phyloP scores from a whole-genome alignment of 2,797 vertebrate species.

The Potorous gilbertii region DNA sequence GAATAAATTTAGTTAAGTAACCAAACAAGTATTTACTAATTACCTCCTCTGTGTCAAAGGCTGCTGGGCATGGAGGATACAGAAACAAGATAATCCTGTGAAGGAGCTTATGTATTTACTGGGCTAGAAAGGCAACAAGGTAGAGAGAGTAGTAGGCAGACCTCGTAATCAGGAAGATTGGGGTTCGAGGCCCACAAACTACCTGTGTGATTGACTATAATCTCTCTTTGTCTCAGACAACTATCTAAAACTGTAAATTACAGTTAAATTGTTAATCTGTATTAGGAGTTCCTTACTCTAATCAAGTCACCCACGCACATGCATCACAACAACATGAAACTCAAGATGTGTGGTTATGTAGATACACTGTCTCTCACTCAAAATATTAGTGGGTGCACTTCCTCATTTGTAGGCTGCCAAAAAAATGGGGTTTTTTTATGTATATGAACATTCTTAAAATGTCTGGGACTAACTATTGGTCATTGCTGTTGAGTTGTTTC shows the following conservation, averaged over 20 bases:
- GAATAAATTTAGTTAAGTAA: constrained; percentile 71
- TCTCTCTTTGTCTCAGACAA: background rate
- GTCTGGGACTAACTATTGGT: background rate
- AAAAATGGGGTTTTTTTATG: background rate
- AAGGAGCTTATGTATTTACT: background rate
- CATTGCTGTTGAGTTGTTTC: no score
- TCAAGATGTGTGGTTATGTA: background rate
- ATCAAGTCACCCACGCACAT: background rate
- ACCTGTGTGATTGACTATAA: background rate
- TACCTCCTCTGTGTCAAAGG: background rate
- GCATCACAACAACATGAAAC: background rate
- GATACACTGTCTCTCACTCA: constrained; percentile 44
- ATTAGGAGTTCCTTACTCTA: background rate
- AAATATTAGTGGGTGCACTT: constrained; percentile 72
- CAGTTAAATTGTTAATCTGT: background rate
- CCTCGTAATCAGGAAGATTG: background rate
- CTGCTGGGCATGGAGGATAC: background rate
- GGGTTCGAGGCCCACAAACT: background rate
- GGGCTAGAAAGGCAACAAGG: background rate
- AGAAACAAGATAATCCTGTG: background rate
- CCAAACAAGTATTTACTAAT: background rate
- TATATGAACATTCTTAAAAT: background rate
- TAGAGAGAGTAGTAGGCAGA: background rate
- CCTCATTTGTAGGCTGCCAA: no score
- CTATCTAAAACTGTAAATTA: background rate